These are phyloP conservation scores for Holothuria leucospilota DNA, from an alignment of 53 echinoderm and acorn worm genomes.

Conservation along the genomic window DNA sequence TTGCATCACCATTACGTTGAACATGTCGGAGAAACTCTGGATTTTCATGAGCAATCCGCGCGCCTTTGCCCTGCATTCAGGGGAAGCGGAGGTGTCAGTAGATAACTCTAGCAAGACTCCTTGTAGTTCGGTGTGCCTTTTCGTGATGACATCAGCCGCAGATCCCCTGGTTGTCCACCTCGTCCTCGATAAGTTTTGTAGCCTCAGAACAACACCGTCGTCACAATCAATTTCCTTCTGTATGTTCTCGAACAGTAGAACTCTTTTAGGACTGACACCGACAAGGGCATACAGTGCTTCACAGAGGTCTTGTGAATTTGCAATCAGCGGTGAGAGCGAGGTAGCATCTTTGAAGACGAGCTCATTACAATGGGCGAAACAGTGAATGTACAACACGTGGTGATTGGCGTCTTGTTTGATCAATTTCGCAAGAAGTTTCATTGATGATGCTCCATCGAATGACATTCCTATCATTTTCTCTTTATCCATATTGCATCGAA, in stretches of 20 bases:
- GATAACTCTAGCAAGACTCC: not conserved
- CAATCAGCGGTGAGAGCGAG: not conserved
- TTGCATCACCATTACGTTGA: not conserved
- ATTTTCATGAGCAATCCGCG: not conserved
- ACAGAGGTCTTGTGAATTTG: not conserved
- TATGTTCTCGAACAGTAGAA: not conserved
- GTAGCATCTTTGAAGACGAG: not conserved
- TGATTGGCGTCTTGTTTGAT: not conserved
- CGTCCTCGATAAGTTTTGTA: not conserved
- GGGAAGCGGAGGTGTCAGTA: not conserved
- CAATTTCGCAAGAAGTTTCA: conserved; percentile 5
- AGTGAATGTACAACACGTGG: not conserved
- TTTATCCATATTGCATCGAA: not conserved
- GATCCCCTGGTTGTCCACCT: not conserved
- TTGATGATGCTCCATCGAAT: no score
- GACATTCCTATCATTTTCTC: no score
- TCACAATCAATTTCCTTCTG: not conserved
- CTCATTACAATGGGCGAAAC: not conserved
- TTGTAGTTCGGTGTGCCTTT: not conserved
- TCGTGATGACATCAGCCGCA: not conserved
- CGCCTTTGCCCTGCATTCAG: not conserved
- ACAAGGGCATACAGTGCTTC: not conserved
- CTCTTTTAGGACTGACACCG: not conserved
- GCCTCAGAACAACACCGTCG: not conserved
- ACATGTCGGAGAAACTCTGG: not conserved